Evolutionary conservation across 2,113 vertebrate genomes (phyloP).

Genomic region (Alosa alosa): DNA sequence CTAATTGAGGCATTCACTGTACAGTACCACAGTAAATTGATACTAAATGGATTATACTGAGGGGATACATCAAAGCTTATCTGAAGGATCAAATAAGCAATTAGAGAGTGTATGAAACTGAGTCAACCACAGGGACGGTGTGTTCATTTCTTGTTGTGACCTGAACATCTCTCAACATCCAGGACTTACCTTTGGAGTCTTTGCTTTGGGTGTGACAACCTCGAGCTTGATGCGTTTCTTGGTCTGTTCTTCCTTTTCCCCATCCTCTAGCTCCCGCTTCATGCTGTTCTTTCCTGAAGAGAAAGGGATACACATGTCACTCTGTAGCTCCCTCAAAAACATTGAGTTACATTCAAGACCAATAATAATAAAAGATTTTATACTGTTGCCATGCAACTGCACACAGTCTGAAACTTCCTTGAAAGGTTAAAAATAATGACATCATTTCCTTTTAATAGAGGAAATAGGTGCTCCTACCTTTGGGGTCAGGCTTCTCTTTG

Average conservation of each 20-base stretch:
- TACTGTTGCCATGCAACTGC: too few relatives aligned
- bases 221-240: constrained; percentile 40
- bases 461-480: constrained; percentile 26
- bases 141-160: neutral
- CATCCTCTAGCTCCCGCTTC: constrained; percentile 32
- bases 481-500: constrained; percentile 12
- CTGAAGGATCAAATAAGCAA: neutral
- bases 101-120: neutral
- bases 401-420: too few relatives aligned
- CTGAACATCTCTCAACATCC: neutral
- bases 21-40: neutral
- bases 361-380: neutral
- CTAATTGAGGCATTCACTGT: neutral
- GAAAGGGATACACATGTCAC: neutral
- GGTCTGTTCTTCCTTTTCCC: constrained; percentile 32
- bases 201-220: constrained; percentile 8
- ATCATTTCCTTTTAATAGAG: neutral
- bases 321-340: constrained; percentile 28
- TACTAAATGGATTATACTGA: neutral
- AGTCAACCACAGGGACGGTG: neutral
- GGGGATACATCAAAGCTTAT: neutral
- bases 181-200: constrained; percentile 36
- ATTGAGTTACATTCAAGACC: neutral
- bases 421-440: neutral
- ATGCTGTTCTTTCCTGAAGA: neutral